phyloP scores from a whole-genome alignment of 1,140 invertebrate genomes.

The Bombus cullumanus region DNA sequence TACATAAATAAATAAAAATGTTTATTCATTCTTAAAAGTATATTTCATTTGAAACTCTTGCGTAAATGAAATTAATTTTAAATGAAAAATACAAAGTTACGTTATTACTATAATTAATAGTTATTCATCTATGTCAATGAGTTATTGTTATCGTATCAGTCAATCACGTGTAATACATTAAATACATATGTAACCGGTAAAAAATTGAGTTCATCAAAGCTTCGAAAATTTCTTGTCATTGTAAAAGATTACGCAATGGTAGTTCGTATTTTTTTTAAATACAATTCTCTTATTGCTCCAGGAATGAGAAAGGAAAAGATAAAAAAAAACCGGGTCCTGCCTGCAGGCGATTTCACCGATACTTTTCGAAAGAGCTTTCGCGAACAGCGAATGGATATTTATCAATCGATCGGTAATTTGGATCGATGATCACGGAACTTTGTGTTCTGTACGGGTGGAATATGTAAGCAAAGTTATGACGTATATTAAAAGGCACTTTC shows the following conservation, averaged over 20 bases:
- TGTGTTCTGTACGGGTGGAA: not conserved
- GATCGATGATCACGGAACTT: conserved; percentile 43
- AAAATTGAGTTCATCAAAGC: not conserved
- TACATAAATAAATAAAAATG: no score
- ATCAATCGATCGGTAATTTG: conserved; percentile 36
- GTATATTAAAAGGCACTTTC: conserved; percentile 31
- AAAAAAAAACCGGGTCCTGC: conserved; percentile 27
- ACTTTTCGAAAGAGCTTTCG: conserved; percentile 53
- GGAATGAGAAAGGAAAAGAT: conserved; percentile 52
- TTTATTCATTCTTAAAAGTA: not conserved
- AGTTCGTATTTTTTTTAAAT: conserved; percentile 26
- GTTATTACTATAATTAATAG: not conserved
- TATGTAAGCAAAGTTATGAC: not conserved
- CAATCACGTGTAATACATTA: not conserved
- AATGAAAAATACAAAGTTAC: no score
- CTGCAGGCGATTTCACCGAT: conserved; percentile 54
- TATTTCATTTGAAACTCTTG: not conserved
- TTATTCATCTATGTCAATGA: not conserved
- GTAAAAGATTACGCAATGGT: not conserved
- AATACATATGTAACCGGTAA: not conserved
- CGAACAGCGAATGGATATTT: conserved; percentile 44
- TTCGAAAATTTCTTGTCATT: not conserved
- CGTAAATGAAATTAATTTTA: no score
- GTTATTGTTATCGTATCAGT: not conserved
- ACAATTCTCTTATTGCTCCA: conserved; percentile 42